phyloP scores from a whole-genome alignment of 1,140 invertebrate genomes.

The Drosophila chauvacae region DNA sequence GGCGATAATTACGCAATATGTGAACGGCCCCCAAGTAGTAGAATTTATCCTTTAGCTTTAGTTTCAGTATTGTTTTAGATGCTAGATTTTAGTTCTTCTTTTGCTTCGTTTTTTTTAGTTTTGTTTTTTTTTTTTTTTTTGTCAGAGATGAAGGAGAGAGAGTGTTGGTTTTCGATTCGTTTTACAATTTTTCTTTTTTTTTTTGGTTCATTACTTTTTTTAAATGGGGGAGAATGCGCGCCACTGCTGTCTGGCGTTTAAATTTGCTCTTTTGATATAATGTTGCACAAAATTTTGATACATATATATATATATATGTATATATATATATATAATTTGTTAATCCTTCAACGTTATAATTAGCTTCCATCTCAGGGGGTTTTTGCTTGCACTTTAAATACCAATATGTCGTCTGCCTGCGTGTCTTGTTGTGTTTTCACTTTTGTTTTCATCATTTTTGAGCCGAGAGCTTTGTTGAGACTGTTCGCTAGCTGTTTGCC shows the following conservation, averaged over 20 bases:
- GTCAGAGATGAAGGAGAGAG: conserved; percentile 9
- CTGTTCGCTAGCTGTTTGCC: conserved; percentile 44
- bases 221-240: conserved; percentile 36
- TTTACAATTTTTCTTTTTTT: conserved; percentile 28
- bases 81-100: conserved; percentile 38
- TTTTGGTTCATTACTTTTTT: conserved; percentile 4
- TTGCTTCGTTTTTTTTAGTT: conserved; percentile 23
- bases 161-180: conserved; percentile 29
- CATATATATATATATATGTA: conserved; percentile 40
- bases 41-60: conserved; percentile 50
- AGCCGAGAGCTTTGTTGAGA: conserved; percentile 38
- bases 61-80: conserved; percentile 36
- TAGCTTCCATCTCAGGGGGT: conserved; percentile 40
- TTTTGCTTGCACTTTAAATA: conserved; percentile 32
- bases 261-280: conserved; percentile 75
- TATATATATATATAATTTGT: conserved; percentile 43
- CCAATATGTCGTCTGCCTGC: conserved; percentile 49
- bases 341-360: conserved; percentile 65
- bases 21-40: conserved; percentile 46
- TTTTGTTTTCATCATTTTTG: conserved; percentile 23
- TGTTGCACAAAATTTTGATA: conserved; percentile 78
- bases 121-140: not conserved
- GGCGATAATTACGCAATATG: conserved; percentile 1
- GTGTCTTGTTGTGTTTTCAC: conserved; percentile 13
- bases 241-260: conserved; percentile 17